Evolutionary conservation across 2,888 invertebrate species (phyloP).

Genomic region (Thymelicus lineola): DNA sequence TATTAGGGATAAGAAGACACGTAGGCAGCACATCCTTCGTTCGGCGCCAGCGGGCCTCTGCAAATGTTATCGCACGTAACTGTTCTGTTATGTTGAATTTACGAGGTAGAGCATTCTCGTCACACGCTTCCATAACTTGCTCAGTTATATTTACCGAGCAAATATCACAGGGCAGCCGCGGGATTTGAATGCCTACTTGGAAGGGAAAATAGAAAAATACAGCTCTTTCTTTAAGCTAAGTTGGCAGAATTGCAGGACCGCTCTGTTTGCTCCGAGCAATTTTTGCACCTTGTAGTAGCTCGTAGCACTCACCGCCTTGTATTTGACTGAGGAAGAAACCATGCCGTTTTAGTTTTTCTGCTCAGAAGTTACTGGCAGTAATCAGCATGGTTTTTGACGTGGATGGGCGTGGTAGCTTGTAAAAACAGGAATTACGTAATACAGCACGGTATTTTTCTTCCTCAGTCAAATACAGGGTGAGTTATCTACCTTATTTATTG

Average conservation of each 20-base stretch:
- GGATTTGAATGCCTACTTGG: constrained; percentile 39
- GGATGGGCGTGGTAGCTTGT: too few relatives aligned
- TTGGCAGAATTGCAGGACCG: neutral
- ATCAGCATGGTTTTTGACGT: too few relatives aligned
- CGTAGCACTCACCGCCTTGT: too few relatives aligned
- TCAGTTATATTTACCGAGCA: constrained; percentile 34
- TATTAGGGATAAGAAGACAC: neutral
- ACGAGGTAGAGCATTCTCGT: constrained; percentile 12
- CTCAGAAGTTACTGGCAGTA: too few relatives aligned
- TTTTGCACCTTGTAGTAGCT: too few relatives aligned
- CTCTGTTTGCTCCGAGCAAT: too few relatives aligned
- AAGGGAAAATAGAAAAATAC: constrained; percentile 15
- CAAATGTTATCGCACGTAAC: constrained; percentile 21
- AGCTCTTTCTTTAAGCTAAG: neutral
- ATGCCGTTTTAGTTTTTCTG: too few relatives aligned
- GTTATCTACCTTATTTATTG: too few relatives aligned
- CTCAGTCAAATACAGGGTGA: too few relatives aligned
- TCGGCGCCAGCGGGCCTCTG: neutral
- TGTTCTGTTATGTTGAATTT: constrained; percentile 24
- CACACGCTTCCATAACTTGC: constrained; percentile 32
- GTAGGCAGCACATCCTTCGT: constrained; percentile 7
- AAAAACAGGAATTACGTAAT: too few relatives aligned
- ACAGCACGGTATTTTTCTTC: too few relatives aligned
- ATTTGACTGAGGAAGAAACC: too few relatives aligned
- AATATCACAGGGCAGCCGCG: constrained; percentile 30